phyloP scores from a whole-genome alignment of 2,888 invertebrate species.

The Epistrophe eligans region DNA sequence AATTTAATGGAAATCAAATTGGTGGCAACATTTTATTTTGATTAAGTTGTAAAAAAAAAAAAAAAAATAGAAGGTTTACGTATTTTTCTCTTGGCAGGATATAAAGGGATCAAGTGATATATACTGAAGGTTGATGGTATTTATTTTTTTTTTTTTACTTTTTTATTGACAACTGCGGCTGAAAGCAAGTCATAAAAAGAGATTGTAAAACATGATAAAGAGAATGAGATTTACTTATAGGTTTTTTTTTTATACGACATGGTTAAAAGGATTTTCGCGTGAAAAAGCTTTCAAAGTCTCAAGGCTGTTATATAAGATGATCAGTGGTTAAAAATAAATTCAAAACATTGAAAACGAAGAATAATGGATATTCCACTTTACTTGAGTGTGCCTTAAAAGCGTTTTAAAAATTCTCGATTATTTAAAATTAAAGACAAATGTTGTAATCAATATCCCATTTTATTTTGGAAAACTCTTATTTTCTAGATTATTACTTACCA shows the following conservation, averaged over 20 bases:
- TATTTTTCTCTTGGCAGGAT: neutral
- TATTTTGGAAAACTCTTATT: neutral
- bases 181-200: constrained; percentile 32
- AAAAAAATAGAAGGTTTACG: constrained; percentile 19
- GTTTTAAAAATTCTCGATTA: neutral
- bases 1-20: constrained; percentile 71
- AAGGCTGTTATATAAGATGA: constrained; percentile 20
- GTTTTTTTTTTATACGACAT: constrained; percentile 8
- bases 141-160: neutral
- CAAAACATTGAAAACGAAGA: neutral
- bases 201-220: constrained; percentile 36
- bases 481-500: neutral
- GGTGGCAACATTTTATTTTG: constrained; percentile 65
- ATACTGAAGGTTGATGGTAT: neutral
- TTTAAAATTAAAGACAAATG: neutral
- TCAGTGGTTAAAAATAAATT: constrained; percentile 1
- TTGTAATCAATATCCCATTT: neutral
- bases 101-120: constrained; percentile 24
- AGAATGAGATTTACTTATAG: constrained; percentile 29
- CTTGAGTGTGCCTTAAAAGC: neutral
- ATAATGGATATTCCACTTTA: neutral
- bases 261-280: constrained; percentile 16
- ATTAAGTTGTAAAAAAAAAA: constrained; percentile 49
- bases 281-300: neutral
- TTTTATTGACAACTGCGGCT: constrained; percentile 35